phyloP scores from a whole-genome alignment of 2,888 invertebrate species.

The Tanypteryx hageni region DNA sequence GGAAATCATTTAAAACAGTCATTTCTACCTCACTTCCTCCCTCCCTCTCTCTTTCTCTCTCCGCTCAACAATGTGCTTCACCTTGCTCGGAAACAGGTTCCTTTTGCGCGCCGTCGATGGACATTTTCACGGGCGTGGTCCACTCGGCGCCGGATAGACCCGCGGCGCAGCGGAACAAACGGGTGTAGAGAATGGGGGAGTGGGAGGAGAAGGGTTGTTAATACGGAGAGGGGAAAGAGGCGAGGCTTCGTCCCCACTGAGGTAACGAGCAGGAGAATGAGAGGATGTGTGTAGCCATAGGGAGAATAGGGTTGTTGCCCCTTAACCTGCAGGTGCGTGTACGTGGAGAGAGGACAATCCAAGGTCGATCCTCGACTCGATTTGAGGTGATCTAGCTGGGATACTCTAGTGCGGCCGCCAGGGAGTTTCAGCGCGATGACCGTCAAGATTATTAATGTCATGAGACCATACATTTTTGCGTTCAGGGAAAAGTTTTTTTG shows the following conservation, averaged over 20 bases:
- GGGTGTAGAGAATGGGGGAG: not conserved
- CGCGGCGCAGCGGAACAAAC: not conserved
- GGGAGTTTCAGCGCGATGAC: no score
- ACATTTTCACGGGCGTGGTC: slow-evolving; percentile 10
- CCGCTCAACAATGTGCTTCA: not conserved
- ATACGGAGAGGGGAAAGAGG: not conserved
- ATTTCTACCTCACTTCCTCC: no score
- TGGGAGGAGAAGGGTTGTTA: not conserved
- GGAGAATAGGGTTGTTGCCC: slow-evolving; percentile 8
- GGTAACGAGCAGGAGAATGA: not conserved
- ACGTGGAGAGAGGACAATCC: not conserved
- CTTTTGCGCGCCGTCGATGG: not conserved
- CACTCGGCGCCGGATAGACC: not conserved
- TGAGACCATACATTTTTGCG: no score
- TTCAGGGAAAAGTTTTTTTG: no score
- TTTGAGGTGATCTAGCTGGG: not conserved
- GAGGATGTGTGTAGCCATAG: not conserved
- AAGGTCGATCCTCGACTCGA: slow-evolving; percentile 15
- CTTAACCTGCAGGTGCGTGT: not conserved
- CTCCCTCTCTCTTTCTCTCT: not conserved
- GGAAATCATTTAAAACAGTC: no score
- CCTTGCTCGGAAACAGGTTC: slow-evolving; percentile 5
- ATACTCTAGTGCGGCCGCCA: no score
- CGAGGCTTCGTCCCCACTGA: no score
- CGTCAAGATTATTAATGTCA: no score